These are phyloP conservation scores for Dallia pectoralis DNA, from an alignment of 2,797 vertebrate genomes.

Conservation along the genomic window DNA sequence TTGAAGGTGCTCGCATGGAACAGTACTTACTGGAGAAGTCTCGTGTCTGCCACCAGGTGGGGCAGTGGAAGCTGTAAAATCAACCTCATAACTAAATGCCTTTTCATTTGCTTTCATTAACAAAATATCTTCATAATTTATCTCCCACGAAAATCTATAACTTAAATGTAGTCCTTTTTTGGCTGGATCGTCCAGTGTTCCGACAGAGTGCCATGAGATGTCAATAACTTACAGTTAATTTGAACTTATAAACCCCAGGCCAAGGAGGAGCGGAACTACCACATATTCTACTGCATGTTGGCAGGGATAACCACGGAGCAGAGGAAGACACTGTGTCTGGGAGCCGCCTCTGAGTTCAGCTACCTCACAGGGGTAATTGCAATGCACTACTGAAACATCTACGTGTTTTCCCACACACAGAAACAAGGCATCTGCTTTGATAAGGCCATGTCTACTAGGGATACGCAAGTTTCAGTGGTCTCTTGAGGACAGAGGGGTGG, in stretches of 20 bases:
- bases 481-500: too few relatives aligned
- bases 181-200: neutral
- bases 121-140: neutral
- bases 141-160: too few relatives aligned
- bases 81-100: neutral
- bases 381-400: conserved; percentile 5
- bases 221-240: neutral
- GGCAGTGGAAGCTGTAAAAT: neutral
- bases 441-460: neutral
- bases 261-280: conserved; percentile 88
- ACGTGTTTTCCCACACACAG: neutral
- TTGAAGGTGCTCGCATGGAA: conserved; percentile 86
- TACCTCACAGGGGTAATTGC: conserved; percentile 84
- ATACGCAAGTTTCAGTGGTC: neutral
- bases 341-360: conserved; percentile 80
- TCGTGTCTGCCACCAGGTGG: conserved; percentile 92
- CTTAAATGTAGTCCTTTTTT: neutral
- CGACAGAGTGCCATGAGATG: neutral
- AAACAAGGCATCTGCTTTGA: neutral
- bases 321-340: conserved; percentile 79
- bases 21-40: conserved; percentile 97
- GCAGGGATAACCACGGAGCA: conserved; percentile 82
- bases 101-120: neutral
- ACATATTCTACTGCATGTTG: conserved; percentile 94
- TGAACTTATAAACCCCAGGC: conserved; percentile 66